Conservation (phyloP, 2,888 invertebrate genomes). For the Oxyteleia sp. region DNA sequence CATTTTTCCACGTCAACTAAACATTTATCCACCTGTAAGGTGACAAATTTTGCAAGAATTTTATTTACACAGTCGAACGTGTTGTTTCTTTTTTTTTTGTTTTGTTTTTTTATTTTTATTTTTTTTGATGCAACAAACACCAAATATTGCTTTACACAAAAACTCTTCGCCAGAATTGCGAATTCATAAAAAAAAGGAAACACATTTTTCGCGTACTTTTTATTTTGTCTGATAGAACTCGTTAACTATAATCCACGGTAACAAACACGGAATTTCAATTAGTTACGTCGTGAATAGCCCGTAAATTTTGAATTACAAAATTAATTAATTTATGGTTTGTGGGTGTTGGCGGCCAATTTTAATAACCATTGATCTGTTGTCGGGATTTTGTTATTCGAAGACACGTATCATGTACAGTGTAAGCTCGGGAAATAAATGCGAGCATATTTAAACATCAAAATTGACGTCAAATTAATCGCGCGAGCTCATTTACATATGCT, state of each 20-base stretch:
- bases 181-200: no score
- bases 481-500: slow-evolving; percentile 27
- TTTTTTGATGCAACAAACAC: no score
- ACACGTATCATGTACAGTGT: neutral
- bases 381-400: slow-evolving; percentile 22
- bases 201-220: no score
- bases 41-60: no score
- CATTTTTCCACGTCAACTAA: no score
- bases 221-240: neutral
- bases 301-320: slow-evolving; percentile 19
- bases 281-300: neutral
- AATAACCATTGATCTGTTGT: slow-evolving; percentile 37
- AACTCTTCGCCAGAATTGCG: no score
- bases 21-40: no score
- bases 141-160: no score
- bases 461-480: slow-evolving; percentile 38
- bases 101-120: no score
- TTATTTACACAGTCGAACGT: no score
- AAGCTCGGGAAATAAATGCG: slow-evolving; percentile 24
- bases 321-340: slow-evolving; percentile 35
- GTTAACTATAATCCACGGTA: neutral
- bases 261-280: slow-evolving; percentile 19
- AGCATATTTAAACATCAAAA: slow-evolving; percentile 17
- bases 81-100: no score
- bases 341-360: slow-evolving; percentile 2